Conservation (phyloP, 2,113 vertebrate genomes). For the Hippolais icterina region DNA sequence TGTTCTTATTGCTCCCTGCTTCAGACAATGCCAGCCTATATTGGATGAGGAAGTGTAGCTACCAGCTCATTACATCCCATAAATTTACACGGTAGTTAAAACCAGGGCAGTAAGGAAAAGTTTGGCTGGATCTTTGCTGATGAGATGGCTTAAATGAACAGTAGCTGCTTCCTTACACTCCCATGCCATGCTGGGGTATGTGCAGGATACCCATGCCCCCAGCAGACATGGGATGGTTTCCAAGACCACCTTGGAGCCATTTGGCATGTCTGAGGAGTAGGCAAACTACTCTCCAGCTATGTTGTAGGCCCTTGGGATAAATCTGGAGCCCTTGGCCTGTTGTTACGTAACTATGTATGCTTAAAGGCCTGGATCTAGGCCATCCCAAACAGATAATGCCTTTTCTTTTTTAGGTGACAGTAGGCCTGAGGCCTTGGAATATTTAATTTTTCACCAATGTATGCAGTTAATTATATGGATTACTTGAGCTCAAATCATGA, state of each 20-base stretch:
- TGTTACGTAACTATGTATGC: background rate
- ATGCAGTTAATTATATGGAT: background rate
- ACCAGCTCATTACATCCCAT: background rate
- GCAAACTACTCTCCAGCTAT: background rate
- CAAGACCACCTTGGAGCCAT: background rate
- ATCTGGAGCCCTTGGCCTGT: background rate
- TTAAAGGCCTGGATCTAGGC: background rate
- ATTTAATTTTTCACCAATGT: background rate
- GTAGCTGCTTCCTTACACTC: background rate
- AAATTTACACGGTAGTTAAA: background rate
- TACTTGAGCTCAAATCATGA: conserved; percentile 41
- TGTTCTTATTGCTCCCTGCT: background rate
- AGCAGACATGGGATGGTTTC: background rate
- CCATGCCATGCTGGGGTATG: background rate
- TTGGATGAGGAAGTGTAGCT: background rate
- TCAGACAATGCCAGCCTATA: background rate
- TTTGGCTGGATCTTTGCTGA: background rate
- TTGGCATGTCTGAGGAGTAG: background rate
- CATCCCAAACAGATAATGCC: background rate
- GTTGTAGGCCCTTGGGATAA: background rate
- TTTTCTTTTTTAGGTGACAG: conserved; percentile 10
- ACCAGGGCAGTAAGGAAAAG: background rate
- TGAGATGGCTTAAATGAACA: background rate
- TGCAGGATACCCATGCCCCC: background rate
- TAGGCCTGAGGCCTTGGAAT: background rate